A percentile compares a stretch with the other conserved stretches of the same genome.
Evolutionary conservation across 2,113 vertebrate species (phyloP).

Genomic region (Podiceps cristatus): DNA sequence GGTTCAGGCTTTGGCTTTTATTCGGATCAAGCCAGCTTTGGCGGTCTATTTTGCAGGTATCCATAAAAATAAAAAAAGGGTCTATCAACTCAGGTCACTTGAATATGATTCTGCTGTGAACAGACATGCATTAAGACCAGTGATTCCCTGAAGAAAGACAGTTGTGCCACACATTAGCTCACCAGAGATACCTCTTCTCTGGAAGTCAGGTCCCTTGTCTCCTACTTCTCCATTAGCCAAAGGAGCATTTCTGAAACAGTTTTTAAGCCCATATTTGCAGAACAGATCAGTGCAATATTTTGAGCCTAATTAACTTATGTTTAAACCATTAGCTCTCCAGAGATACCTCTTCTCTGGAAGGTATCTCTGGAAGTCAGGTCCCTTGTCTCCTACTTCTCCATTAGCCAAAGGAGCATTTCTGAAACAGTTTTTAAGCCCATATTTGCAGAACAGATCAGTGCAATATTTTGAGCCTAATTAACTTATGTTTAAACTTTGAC

Average conservation of each 20-base stretch:
- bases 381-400: not conserved
- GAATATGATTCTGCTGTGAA: not conserved
- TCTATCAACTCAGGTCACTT: not conserved
- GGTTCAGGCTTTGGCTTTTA: not conserved
- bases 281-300: constrained; percentile 25
- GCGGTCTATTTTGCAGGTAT: not conserved
- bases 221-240: not conserved
- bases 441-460: constrained; percentile 18
- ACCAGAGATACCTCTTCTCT: not conserved
- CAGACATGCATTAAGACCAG: rapidly evolving
- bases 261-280: constrained; percentile 20
- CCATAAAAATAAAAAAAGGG: not conserved
- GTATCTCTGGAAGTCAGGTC: not conserved
- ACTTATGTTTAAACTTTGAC: constrained; percentile 14
- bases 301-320: constrained; percentile 25
- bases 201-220: not conserved
- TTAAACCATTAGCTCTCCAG: not conserved
- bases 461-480: constrained; percentile 40
- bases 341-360: not conserved
- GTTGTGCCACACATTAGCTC: not conserved
- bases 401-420: not conserved
- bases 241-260: not conserved
- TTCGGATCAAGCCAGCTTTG: not conserved
- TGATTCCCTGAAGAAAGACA: not conserved
- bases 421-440: constrained; percentile 21